phyloP scores from a whole-genome alignment of 2,113 vertebrate species.

The Oreochromis spilurus region DNA sequence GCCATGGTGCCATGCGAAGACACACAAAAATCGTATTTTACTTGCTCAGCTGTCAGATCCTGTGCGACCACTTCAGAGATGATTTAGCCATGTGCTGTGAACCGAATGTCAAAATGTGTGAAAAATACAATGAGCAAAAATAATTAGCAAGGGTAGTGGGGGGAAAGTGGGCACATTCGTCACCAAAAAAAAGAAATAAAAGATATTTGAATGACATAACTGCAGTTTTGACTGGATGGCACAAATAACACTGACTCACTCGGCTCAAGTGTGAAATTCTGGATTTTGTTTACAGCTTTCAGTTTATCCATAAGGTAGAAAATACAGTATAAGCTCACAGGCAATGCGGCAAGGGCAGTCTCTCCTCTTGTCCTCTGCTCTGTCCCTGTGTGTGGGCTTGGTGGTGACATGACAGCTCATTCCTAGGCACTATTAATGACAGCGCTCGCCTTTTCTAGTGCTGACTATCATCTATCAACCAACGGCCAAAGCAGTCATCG shows the following conservation, averaged over 20 bases:
- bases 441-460: background rate
- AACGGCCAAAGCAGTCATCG: constrained; percentile 30
- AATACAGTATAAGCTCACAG: background rate
- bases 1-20: constrained; percentile 28
- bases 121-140: background rate
- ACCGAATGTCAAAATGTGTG: background rate
- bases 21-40: constrained; percentile 21
- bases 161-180: background rate
- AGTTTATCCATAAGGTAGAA: background rate
- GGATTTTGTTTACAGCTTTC: background rate
- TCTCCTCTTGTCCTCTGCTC: background rate
- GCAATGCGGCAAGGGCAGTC: background rate
- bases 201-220: background rate
- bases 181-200: background rate
- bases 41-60: constrained; percentile 13
- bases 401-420: constrained; percentile 47
- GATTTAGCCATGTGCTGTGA: background rate
- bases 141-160: background rate
- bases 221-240: background rate
- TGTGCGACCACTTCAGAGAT: background rate
- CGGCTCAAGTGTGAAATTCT: background rate
- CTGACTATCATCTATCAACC: constrained; percentile 56
- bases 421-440: constrained; percentile 57
- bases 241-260: background rate
- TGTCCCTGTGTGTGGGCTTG: background rate